A percentile compares a stretch with the other conserved stretches of the same genome.
Conservation (phyloP, 2,888 invertebrate genomes). For the Drosophila tripunctata region DNA sequence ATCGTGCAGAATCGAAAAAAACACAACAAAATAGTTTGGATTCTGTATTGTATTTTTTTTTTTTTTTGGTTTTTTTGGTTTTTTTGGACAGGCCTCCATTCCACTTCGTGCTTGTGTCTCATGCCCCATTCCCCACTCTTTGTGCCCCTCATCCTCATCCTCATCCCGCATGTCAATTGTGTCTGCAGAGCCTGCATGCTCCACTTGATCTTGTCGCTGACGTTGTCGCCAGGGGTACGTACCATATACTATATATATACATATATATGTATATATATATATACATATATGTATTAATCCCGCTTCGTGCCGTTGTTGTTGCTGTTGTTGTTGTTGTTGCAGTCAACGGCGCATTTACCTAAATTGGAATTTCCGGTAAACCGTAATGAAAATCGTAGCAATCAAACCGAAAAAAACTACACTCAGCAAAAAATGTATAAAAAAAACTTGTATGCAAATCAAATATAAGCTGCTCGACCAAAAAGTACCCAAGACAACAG, state of each 20-base stretch:
- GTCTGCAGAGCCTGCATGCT: conserved; percentile 65
- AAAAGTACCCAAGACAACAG: conserved; percentile 1
- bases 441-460: conserved; percentile 25
- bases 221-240: conserved; percentile 65
- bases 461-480: conserved; percentile 3
- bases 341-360: conserved; percentile 83
- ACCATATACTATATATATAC: background rate
- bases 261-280: background rate
- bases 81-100: conserved; percentile 39
- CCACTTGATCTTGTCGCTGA: conserved; percentile 78
- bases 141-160: background rate
- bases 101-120: conserved; percentile 6
- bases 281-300: conserved; percentile 52
- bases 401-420: conserved; percentile 67
- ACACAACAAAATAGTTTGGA: background rate
- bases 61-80: too few relatives aligned
- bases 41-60: background rate
- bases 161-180: conserved; percentile 56
- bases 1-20: background rate
- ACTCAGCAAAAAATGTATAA: conserved; percentile 40
- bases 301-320: conserved; percentile 50
- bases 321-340: conserved; percentile 38
- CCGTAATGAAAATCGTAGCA: conserved; percentile 76
- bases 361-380: conserved; percentile 84
- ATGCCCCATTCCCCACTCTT: conserved; percentile 4